Conservation (phyloP, 2,888 invertebrate species). For the Machimus atricapillus region DNA sequence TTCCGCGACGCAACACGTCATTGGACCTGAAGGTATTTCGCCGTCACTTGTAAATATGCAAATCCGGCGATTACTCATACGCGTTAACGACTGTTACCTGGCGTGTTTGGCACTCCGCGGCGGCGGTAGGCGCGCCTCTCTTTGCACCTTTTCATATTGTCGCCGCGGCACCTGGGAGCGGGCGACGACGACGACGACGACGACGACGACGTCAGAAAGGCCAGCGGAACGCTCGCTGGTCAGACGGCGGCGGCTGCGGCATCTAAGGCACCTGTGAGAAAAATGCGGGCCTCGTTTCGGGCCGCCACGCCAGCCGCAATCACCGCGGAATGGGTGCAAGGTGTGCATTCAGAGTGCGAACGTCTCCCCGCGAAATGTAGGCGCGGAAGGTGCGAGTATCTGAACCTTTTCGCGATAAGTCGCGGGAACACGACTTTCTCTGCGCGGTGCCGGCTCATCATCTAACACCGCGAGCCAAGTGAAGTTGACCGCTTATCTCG, state of each 20-base stretch:
- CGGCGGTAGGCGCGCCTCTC: conserved; percentile 28
- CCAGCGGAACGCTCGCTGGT: not conserved
- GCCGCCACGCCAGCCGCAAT: not conserved
- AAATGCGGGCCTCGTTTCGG: conserved; percentile 9
- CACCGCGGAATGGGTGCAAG: not conserved
- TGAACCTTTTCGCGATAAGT: not conserved
- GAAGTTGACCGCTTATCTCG: not conserved
- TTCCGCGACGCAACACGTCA: conserved; percentile 41
- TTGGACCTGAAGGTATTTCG: conserved; percentile 40
- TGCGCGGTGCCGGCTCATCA: not conserved
- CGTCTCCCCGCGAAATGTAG: not conserved
- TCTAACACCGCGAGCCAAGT: not conserved
- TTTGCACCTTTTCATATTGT: conserved; percentile 34
- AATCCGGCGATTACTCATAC: conserved; percentile 42
- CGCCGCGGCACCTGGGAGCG: conserved; percentile 13
- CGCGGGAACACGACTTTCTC: not conserved
- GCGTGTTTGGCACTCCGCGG: not conserved
- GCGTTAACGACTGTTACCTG: conserved; percentile 16
- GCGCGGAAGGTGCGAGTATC: not conserved
- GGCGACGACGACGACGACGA: conserved; percentile 15
- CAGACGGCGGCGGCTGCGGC: not conserved
- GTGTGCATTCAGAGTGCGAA: not conserved
- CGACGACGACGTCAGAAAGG: conserved; percentile 24
- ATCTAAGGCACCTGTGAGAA: conserved; percentile 26
- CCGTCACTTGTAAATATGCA: conserved; percentile 38